A percentile compares a stretch with the other conserved stretches of the same genome.
phyloP scores from a whole-genome alignment of 2,888 invertebrate species.

The Thecophora atra region DNA sequence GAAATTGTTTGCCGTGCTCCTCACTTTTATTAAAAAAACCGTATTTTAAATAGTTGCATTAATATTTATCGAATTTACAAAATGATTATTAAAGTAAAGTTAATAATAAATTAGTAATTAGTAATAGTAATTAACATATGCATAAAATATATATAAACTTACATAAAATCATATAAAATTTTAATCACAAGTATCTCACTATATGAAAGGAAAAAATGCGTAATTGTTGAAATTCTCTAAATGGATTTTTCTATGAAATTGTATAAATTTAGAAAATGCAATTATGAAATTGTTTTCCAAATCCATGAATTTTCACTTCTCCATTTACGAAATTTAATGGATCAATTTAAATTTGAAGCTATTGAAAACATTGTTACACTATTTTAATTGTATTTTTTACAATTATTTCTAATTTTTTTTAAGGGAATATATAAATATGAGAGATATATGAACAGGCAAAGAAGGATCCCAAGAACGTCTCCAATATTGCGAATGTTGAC shows the following conservation, averaged over 20 bases:
- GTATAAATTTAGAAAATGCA: neutral
- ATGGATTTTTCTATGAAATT: neutral
- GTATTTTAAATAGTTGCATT: neutral
- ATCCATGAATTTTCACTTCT: neutral
- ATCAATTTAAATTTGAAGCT: neutral
- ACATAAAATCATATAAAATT: neutral
- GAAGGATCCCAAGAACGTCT: too few species aligned
- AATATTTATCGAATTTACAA: neutral
- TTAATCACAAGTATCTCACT: neutral
- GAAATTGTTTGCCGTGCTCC: too few species aligned
- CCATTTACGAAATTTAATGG: neutral
- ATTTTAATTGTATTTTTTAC: neutral
- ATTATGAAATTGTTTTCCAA: neutral
- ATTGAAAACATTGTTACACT: neutral
- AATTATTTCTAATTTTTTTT: too few species aligned
- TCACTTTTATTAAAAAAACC: neutral
- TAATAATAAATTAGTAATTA: neutral
- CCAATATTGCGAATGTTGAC: too few species aligned
- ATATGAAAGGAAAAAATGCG: neutral
- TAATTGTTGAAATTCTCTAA: neutral
- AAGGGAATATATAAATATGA: too few species aligned
- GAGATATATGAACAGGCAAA: too few species aligned
- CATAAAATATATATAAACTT: neutral
- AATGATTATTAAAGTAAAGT: neutral
- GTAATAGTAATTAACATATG: neutral